phyloP scores from a whole-genome alignment of 2,797 vertebrate genomes.

The Sebastes itinus region DNA sequence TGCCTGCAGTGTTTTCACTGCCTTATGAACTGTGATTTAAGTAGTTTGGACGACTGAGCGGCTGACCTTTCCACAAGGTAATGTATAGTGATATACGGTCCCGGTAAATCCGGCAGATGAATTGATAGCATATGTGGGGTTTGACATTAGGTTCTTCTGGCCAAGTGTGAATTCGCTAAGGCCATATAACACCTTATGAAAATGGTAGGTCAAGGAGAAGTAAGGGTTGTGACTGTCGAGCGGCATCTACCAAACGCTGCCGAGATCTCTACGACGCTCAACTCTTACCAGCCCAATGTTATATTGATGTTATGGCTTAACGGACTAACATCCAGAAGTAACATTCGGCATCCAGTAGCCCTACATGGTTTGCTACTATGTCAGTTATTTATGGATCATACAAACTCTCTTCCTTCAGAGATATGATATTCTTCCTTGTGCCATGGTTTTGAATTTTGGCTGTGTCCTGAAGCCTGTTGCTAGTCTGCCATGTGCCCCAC shows the following conservation, averaged over 20 bases:
- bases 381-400: neutral
- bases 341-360: too few relatives aligned
- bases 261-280: neutral
- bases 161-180: neutral
- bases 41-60: neutral
- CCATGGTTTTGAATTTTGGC: neutral
- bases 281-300: neutral
- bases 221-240: neutral
- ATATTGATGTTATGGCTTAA: neutral
- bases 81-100: conserved; percentile 7
- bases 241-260: neutral
- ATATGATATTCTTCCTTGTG: neutral
- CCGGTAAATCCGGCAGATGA: neutral
- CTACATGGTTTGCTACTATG: neutral
- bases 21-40: neutral
- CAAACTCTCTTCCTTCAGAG: neutral
- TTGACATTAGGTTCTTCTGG: neutral
- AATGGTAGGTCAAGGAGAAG: neutral
- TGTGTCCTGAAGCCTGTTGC: neutral
- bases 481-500: neutral
- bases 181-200: neutral
- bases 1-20: neutral
- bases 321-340: neutral
- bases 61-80: conserved; percentile 25
- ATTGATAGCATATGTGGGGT: neutral